Evolutionary conservation across 2,113 vertebrate species (phyloP).

Genomic region (Puntigrus tetrazona): DNA sequence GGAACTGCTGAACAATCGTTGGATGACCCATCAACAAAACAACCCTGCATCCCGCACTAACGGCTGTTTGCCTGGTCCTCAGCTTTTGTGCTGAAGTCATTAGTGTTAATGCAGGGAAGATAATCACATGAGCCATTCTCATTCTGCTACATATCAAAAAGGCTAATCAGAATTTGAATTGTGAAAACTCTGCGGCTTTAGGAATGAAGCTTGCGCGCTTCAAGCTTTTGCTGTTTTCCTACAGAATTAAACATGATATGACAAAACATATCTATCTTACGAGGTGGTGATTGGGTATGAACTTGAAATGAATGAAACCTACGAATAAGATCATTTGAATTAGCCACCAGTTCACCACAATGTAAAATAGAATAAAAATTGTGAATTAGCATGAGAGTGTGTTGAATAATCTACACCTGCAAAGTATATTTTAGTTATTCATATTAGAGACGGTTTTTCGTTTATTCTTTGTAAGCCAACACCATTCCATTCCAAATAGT

Average conservation of each 20-base stretch:
- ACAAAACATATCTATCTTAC: not conserved
- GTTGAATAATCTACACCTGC: not conserved
- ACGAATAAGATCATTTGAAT: not conserved
- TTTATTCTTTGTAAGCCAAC: not conserved
- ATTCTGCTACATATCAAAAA: not conserved
- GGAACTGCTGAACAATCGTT: constrained; percentile 33
- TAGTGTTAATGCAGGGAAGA: constrained; percentile 44
- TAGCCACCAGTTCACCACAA: not conserved
- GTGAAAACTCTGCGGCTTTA: not conserved
- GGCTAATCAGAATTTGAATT: not conserved
- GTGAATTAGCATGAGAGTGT: not conserved
- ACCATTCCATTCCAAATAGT: not conserved
- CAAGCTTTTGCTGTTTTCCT: not conserved
- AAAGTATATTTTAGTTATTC: not conserved
- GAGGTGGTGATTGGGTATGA: not conserved
- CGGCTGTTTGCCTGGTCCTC: not conserved
- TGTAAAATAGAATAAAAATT: not conserved
- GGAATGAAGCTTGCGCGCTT: not conserved
- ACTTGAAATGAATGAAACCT: not conserved
- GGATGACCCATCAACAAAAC: constrained; percentile 36
- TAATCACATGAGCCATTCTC: constrained; percentile 7
- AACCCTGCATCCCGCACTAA: constrained; percentile 17
- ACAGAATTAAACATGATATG: not conserved
- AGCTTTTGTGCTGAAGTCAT: constrained; percentile 48
- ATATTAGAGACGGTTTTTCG: not conserved